phyloP scores from a whole-genome alignment of 2,113 vertebrate species.

The Macroglossus sobrinus region DNA sequence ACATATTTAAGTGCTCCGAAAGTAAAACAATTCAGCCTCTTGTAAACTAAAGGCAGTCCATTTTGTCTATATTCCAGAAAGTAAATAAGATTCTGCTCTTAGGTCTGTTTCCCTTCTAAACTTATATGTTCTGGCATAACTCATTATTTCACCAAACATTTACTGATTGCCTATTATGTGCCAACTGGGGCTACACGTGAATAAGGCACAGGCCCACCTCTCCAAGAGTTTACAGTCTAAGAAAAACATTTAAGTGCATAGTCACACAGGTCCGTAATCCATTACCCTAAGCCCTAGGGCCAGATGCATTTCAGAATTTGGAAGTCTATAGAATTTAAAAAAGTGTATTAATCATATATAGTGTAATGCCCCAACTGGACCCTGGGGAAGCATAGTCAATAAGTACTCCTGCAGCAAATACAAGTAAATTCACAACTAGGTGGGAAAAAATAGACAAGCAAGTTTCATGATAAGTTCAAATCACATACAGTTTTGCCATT shows the following conservation, averaged over 20 bases:
- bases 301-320: not conserved
- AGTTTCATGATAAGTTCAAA: not conserved
- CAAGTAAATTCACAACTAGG: not conserved
- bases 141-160: not conserved
- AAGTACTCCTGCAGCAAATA: not conserved
- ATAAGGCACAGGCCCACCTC: not conserved
- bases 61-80: not conserved
- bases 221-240: not conserved
- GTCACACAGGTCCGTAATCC: not conserved
- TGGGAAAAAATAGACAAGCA: not conserved
- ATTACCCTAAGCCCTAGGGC: not conserved
- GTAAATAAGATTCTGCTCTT: not conserved
- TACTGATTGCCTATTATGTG: not conserved
- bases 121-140: not conserved
- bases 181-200: not conserved
- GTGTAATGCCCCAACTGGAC: not conserved
- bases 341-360: not conserved
- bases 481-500: not conserved
- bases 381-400: not conserved
- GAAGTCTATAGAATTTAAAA: not conserved
- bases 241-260: not conserved
- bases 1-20: not conserved
- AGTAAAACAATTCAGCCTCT: not conserved
- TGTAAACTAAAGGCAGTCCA: not conserved
- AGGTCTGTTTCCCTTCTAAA: not conserved